Conservation (phyloP, 1,140 invertebrate genomes). For the Drosophila bocqueti region DNA sequence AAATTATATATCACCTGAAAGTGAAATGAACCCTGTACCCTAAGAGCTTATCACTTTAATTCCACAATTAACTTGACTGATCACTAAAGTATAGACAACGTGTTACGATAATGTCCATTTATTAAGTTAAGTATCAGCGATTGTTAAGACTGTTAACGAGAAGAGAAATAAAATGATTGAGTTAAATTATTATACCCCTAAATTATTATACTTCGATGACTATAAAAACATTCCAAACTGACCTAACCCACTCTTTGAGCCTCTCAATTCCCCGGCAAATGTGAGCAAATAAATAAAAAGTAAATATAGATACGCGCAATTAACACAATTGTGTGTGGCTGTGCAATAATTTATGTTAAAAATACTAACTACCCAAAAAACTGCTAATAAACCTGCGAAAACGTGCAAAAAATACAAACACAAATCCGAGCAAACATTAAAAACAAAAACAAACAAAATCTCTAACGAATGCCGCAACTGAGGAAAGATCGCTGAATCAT, state of each 20-base stretch:
- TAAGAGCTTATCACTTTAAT: slow-evolving; percentile 29
- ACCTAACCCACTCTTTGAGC: slow-evolving; percentile 25
- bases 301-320: slow-evolving; percentile 44
- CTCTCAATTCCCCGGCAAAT: slow-evolving; percentile 21
- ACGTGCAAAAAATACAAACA: slow-evolving; percentile 70
- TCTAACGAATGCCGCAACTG: slow-evolving; percentile 33
- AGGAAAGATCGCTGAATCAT: slow-evolving; percentile 43
- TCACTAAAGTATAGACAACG: slow-evolving; percentile 2
- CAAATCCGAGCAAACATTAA: slow-evolving; percentile 30
- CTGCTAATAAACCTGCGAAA: slow-evolving; percentile 51
- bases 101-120: not conserved
- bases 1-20: slow-evolving; percentile 31
- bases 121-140: not conserved
- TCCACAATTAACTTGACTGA: slow-evolving; percentile 11
- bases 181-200: not conserved
- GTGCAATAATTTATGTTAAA: slow-evolving; percentile 49
- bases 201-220: too few relatives aligned
- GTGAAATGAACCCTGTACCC: slow-evolving; percentile 64
- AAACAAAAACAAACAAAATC: slow-evolving; percentile 16
- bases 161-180: not conserved
- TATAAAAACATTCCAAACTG: not conserved
- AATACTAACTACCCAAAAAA: slow-evolving; percentile 48
- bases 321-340: slow-evolving; percentile 36
- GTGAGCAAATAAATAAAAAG: slow-evolving; percentile 12
- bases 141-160: slow-evolving; percentile 1